These are phyloP conservation scores for Caenorhabditis sulstoni DNA, from an alignment of 2,888 invertebrate genomes.

Conservation along the genomic window DNA sequence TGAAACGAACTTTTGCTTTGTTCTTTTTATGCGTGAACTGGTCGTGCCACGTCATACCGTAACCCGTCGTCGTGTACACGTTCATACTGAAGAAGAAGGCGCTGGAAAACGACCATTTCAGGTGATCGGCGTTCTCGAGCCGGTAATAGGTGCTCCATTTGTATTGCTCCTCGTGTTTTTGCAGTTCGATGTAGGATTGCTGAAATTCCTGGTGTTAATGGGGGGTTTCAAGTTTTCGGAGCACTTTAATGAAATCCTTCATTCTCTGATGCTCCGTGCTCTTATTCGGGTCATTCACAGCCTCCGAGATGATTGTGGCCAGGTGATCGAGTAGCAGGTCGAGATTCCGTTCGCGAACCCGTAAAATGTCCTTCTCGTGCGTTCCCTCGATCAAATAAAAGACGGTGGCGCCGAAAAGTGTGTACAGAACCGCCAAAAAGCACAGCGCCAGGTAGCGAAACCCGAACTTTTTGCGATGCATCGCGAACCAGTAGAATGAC, in stretches of 20 bases:
- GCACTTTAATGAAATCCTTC: slow-evolving; percentile 49
- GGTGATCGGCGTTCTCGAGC: slow-evolving; percentile 57
- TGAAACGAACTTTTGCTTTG: too few relatives aligned
- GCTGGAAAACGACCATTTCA: slow-evolving; percentile 68
- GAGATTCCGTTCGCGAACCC: slow-evolving; percentile 25
- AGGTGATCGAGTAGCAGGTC: slow-evolving; percentile 36
- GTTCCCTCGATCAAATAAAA: slow-evolving; percentile 66
- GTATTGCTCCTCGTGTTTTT: slow-evolving; percentile 56
- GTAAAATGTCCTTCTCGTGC: slow-evolving; percentile 6
- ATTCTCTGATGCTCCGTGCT: slow-evolving; percentile 32
- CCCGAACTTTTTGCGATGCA: slow-evolving; percentile 63
- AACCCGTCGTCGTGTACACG: slow-evolving; percentile 65
- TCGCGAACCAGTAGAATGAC: slow-evolving; percentile 68
- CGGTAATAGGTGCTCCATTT: slow-evolving; percentile 67
- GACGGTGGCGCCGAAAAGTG: slow-evolving; percentile 63
- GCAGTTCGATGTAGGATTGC: slow-evolving; percentile 57
- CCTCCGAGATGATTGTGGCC: slow-evolving; percentile 37
- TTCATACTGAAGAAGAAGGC: slow-evolving; percentile 71
- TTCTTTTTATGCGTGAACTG: too few relatives aligned
- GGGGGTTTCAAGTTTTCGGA: background rate
- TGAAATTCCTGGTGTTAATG: slow-evolving; percentile 20
- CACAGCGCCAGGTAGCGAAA: slow-evolving; percentile 65
- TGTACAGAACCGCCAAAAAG: slow-evolving; percentile 55
- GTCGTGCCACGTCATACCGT: slow-evolving; percentile 4
- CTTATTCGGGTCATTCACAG: slow-evolving; percentile 49